Base-by-base conservation (phyloP, 2,797 vertebrate genomes). In the Miichthys miiuy region DNA sequence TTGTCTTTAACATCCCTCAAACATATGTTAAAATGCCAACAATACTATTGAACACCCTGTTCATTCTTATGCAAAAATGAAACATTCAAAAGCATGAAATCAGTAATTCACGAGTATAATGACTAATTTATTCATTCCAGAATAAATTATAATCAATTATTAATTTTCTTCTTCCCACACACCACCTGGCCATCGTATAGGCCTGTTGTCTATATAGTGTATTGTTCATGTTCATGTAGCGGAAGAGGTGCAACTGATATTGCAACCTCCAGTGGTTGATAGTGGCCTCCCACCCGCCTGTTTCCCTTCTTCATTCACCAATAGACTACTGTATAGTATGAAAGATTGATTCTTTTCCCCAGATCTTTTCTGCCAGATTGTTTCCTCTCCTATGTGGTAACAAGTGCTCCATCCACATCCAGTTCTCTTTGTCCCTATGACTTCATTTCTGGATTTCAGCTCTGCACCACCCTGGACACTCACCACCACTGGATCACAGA, bases 61-160 rank as follows among this genome's bases (percentile, higher is more conserved):
- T 51, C 16, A 41, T 50, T 38, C 6, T 20, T 12, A 18, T n/a
- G 23, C 9, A 41, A 46, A 30, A 69, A n/a, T 11, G 5, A 63
- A 44, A 10, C 5, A 72, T 67, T 56, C 14, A 65, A 10, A 41
- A 21, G 20, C 12, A 30, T 21, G 3, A 18, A 47, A 17, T 42
- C 50, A 17, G 25, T 21, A 34, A 54, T 50, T 56, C 10, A 62
- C 27, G n/a, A 63, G 57, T 44, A 30, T 12, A 57, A 56, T 65
- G 8, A 48, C 9, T 46, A 55, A 66, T 71, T 48, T 48, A 55
- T 50, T 60, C 38, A 30, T 50, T 61, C 42, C 62, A 54, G 14
- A 41, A 56, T 34, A 8, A 38, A 38, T 38, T 38, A 9, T 9
- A 38, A 56, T 44, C 13, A 18, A 12, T 51, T 56, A 47, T 55